Evolutionary conservation across 2,113 vertebrate species (phyloP).

Genomic region (Myanophis thanlyinensis): DNA sequence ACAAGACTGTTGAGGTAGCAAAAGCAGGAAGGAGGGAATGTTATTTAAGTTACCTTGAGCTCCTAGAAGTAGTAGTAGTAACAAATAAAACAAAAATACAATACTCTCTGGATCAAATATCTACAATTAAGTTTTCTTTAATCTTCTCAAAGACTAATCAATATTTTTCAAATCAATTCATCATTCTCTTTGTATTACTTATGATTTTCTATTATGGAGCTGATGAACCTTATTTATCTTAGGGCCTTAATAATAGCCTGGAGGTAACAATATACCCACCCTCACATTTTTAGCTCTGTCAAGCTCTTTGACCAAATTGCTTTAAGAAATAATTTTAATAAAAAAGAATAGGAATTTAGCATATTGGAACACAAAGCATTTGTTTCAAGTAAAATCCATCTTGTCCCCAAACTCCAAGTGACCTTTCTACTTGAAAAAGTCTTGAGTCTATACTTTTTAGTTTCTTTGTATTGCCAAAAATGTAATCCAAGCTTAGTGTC

Average conservation of each 20-base stretch:
- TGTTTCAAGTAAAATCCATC: neutral
- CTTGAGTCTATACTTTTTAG: neutral
- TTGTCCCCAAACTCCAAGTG: neutral
- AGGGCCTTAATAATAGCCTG: neutral
- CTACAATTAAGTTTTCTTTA: neutral
- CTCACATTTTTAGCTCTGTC: neutral
- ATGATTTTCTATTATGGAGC: neutral
- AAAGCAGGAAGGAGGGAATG: neutral
- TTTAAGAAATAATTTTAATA: neutral
- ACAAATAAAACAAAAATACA: neutral
- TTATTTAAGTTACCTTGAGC: neutral
- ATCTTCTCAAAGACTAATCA: neutral
- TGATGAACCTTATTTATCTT: neutral
- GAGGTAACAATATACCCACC: neutral
- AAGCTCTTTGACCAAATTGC: neutral
- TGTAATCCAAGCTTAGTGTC: neutral
- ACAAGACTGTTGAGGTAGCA: neutral
- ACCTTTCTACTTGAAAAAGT: neutral
- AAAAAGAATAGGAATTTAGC: neutral
- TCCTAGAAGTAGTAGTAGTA: neutral
- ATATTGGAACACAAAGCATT: neutral
- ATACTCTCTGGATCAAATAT: neutral
- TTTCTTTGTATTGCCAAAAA: neutral
- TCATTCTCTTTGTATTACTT: neutral
- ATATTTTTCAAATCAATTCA: neutral